Evolutionary conservation across 2,888 invertebrate species (phyloP).

Genomic region (Lasioglossum lativentre): DNA sequence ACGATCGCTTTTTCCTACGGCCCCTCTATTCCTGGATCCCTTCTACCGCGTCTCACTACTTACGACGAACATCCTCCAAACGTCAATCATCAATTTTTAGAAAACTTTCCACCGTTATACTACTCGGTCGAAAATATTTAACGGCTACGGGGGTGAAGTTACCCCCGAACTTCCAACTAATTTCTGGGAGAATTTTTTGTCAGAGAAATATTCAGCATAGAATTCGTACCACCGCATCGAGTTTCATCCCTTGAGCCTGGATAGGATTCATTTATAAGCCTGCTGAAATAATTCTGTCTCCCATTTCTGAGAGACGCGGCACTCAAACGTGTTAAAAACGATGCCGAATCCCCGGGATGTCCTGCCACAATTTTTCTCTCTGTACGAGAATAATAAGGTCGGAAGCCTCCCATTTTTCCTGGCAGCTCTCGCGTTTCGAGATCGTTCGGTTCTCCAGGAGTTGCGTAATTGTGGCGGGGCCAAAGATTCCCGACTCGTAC

Average conservation of each 20-base stretch:
- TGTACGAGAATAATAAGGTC: background rate
- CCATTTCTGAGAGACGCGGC: too few species aligned
- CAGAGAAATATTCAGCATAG: too few species aligned
- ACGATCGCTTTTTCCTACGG: slow-evolving; percentile 3
- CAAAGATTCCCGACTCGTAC: background rate
- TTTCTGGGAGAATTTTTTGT: too few species aligned
- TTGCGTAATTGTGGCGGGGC: background rate
- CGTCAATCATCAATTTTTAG: background rate
- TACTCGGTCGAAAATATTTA: background rate
- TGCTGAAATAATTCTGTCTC: too few species aligned
- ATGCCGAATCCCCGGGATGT: too few species aligned
- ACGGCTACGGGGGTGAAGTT: background rate
- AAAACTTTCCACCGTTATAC: background rate
- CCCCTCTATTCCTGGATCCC: background rate
- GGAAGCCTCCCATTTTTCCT: background rate
- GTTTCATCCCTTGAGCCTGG: too few species aligned
- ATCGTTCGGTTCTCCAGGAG: background rate
- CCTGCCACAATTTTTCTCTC: too few species aligned
- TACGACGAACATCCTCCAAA: background rate
- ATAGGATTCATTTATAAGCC: too few species aligned
- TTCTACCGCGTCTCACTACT: background rate
- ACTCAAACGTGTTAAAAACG: too few species aligned
- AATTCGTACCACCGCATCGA: too few species aligned
- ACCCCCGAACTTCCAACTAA: too few species aligned
- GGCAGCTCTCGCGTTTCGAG: background rate